Conservation (phyloP, 1,140 invertebrate genomes). For the Arion vulgaris region DNA sequence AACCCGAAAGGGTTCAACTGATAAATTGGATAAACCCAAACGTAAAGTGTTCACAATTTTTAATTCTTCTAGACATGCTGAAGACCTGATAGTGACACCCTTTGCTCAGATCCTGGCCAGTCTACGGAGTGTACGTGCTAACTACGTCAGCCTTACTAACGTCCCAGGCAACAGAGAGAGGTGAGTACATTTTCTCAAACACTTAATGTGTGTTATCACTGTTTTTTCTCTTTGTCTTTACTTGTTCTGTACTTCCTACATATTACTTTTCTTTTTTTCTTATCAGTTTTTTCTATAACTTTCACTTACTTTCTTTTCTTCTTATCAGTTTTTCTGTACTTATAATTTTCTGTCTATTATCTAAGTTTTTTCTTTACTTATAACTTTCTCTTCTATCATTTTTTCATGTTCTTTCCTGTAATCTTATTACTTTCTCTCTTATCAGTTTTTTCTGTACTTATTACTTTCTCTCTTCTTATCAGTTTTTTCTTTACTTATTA, state of each 20-base stretch:
- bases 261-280: neutral
- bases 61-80: slow-evolving; percentile 89
- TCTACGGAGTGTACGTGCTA: slow-evolving; percentile 96
- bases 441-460: too few relatives aligned
- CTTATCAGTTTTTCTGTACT: neutral
- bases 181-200: slow-evolving; percentile 47
- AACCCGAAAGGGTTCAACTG: neutral
- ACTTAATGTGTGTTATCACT: neutral
- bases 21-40: neutral
- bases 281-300: neutral
- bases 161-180: slow-evolving; percentile 75
- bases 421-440: too few relatives aligned
- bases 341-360: too few relatives aligned
- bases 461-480: too few relatives aligned
- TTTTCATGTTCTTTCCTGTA: too few relatives aligned
- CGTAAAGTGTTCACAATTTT: neutral
- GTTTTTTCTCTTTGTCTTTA: slow-evolving; percentile 9
- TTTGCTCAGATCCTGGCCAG: slow-evolving; percentile 99
- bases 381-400: too few relatives aligned
- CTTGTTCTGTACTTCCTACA: neutral
- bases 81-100: slow-evolving; percentile 98
- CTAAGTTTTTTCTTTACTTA: too few relatives aligned
- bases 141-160: slow-evolving; percentile 96
- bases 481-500: too few relatives aligned
- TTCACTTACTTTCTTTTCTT: neutral